Conservation (phyloP, 2,797 vertebrate genomes). For the Rhinoraja longicauda region DNA sequence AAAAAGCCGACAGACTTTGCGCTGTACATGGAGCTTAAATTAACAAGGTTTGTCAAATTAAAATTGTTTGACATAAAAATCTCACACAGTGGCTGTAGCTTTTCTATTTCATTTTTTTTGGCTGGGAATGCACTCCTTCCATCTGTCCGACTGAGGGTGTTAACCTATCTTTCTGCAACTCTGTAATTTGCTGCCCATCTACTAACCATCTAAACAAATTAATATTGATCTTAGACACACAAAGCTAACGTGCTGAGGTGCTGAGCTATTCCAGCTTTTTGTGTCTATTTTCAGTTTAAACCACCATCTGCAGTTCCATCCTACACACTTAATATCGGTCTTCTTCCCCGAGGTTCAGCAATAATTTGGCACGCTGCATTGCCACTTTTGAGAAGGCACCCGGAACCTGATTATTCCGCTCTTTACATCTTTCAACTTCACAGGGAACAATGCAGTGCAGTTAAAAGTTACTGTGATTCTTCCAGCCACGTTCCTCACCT, state of each 20-base stretch:
- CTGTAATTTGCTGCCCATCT: background rate
- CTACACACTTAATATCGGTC: no score
- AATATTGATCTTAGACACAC: background rate
- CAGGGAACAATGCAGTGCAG: background rate
- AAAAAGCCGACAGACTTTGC: background rate
- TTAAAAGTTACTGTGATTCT: background rate
- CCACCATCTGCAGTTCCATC: no score
- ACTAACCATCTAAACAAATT: background rate
- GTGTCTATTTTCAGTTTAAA: no score
- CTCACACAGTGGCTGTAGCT: background rate
- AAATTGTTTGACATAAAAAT: slow-evolving; percentile 3
- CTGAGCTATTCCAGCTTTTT: no score
- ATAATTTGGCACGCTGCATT: background rate
- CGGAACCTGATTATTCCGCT: slow-evolving; percentile 2
- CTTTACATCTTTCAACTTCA: background rate
- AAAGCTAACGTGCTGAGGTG: no score
- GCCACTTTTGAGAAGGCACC: background rate
- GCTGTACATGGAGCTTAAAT: background rate
- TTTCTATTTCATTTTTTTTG: background rate
- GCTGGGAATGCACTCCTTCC: background rate
- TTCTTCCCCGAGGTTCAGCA: background rate
- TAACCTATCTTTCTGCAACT: background rate
- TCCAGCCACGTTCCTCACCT: background rate
- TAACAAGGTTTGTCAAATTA: background rate
- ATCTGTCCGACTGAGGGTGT: background rate